Conservation (phyloP, 1,140 invertebrate species). For the Ips nitidus region DNA sequence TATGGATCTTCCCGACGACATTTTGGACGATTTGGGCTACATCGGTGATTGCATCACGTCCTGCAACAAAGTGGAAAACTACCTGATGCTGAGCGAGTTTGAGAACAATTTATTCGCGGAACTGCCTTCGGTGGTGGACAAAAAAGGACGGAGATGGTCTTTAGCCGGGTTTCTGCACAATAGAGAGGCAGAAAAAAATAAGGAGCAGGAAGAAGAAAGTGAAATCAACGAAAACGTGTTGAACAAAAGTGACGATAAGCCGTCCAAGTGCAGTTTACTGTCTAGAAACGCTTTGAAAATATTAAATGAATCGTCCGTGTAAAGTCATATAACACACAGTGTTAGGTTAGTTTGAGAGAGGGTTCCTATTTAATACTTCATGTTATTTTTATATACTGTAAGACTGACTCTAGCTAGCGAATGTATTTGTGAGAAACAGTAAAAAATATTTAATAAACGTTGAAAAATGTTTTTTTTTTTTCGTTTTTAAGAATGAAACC, state of each 20-base stretch:
- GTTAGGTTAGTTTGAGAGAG: too few relatives aligned
- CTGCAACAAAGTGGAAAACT: slow-evolving; percentile 86
- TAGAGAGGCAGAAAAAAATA: slow-evolving; percentile 21
- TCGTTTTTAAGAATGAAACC: too few relatives aligned
- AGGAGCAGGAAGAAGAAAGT: slow-evolving; percentile 41
- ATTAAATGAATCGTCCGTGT: slow-evolving; percentile 69
- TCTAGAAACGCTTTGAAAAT: slow-evolving; percentile 68
- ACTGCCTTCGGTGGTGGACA: slow-evolving; percentile 70
- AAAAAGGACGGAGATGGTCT: slow-evolving; percentile 67
- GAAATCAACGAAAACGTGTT: slow-evolving; percentile 35
- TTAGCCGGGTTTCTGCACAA: slow-evolving; percentile 53
- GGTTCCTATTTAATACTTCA: too few relatives aligned
- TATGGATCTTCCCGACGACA: slow-evolving; percentile 79
- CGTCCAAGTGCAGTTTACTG: slow-evolving; percentile 45
- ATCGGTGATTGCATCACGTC: slow-evolving; percentile 85
- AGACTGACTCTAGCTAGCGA: too few relatives aligned
- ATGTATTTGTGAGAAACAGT: too few relatives aligned
- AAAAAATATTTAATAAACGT: too few relatives aligned
- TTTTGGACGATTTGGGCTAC: slow-evolving; percentile 78
- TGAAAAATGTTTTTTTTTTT: too few relatives aligned
- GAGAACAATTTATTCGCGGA: slow-evolving; percentile 83
- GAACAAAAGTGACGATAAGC: slow-evolving; percentile 34
- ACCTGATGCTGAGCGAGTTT: slow-evolving; percentile 83
- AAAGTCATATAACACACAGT: not conserved
- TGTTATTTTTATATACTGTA: too few relatives aligned